These are phyloP conservation scores for Habropoda laboriosa DNA, from an alignment of 1,140 invertebrate species.

Conservation along the genomic window DNA sequence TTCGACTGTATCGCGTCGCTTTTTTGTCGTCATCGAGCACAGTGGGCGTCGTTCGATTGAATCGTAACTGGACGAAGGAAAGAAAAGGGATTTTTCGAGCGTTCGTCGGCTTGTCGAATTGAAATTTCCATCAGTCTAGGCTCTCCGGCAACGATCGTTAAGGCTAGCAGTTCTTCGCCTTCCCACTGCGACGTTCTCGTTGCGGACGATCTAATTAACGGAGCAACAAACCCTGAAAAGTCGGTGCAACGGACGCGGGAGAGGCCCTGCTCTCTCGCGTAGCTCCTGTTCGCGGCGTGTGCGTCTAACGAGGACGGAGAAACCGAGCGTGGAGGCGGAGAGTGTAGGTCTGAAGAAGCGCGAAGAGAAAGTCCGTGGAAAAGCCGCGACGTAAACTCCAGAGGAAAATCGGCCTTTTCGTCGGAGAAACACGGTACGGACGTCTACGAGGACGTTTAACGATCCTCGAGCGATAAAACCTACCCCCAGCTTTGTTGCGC, in stretches of 20 bases:
- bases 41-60: too few species aligned
- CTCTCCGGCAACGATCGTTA: slow-evolving; percentile 2
- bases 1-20: background rate
- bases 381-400: background rate
- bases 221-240: slow-evolving; percentile 47
- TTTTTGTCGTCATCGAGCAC: too few species aligned
- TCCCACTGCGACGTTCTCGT: background rate
- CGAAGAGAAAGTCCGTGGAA: slow-evolving; percentile 27
- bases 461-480: background rate
- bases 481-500: background rate
- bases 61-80: too few species aligned
- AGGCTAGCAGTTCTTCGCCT: background rate
- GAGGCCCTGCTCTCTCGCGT: background rate
- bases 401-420: background rate
- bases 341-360: slow-evolving; percentile 8
- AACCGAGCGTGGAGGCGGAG: background rate
- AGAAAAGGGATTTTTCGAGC: too few species aligned
- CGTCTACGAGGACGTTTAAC: background rate
- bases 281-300: background rate
- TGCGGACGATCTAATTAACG: slow-evolving; percentile 47
- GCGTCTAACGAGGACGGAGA: slow-evolving; percentile 41
- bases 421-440: background rate
- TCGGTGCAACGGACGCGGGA: slow-evolving; percentile 41
- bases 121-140: background rate
- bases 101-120: slow-evolving; percentile 1